Evolutionary conservation across 2,797 vertebrate species (phyloP).

Genomic region (Cryptoprocta ferox): DNA sequence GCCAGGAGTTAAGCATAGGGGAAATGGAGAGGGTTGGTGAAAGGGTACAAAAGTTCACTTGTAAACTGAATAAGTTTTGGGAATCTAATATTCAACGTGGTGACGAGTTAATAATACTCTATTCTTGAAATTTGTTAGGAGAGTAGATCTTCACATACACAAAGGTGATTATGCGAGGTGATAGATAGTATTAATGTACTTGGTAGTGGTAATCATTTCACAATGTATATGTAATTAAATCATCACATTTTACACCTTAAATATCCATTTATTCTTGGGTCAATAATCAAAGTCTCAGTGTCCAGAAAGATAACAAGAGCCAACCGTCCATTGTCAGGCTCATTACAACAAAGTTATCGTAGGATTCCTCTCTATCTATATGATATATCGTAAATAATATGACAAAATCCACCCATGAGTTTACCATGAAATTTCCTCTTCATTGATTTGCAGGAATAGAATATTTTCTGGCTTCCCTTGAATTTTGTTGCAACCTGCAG

Average conservation of each 20-base stretch:
- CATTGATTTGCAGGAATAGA: neutral
- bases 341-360: neutral
- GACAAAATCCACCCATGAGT: neutral
- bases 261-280: neutral
- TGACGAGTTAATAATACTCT: neutral
- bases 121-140: neutral
- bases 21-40: neutral
- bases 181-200: neutral
- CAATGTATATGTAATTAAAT: neutral
- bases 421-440: neutral
- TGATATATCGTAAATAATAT: neutral
- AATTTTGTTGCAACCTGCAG: neutral
- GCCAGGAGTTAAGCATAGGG: neutral
- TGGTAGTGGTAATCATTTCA: neutral
- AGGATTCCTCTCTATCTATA: neutral
- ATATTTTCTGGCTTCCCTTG: neutral
- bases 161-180: neutral
- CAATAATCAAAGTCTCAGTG: neutral
- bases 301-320: neutral
- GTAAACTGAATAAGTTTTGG: neutral
- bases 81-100: neutral
- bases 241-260: neutral
- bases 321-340: neutral
- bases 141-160: neutral
- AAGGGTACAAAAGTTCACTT: neutral